A percentile compares a stretch with the other conserved stretches of the same genome.
Conservation (phyloP, 1,140 invertebrate species). For the Drosophila guanche region DNA sequence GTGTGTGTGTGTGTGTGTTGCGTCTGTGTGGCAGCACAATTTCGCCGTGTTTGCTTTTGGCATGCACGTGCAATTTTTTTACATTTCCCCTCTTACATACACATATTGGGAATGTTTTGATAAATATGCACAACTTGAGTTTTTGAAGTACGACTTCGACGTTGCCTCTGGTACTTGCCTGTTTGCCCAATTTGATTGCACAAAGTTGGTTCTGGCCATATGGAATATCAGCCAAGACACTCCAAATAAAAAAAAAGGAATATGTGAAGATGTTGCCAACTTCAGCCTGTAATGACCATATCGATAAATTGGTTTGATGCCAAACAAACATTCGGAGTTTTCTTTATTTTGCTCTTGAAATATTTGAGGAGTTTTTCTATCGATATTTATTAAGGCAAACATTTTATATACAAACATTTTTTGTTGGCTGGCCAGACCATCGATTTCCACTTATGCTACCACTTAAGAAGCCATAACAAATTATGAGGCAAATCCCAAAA, state of each 20-base stretch:
- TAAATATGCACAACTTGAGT: conserved; percentile 77
- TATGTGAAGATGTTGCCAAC: conserved; percentile 50
- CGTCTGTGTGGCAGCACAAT: conserved; percentile 43
- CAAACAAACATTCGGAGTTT: conserved; percentile 8
- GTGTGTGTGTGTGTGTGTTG: conserved; percentile 7
- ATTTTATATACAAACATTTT: background rate
- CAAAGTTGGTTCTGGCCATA: conserved; percentile 68
- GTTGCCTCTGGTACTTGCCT: conserved; percentile 5
- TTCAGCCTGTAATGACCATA: conserved; percentile 66
- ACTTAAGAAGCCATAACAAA: conserved; percentile 57
- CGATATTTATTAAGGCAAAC: too few relatives aligned
- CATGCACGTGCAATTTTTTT: conserved; percentile 71
- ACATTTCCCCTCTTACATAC: conserved; percentile 39
- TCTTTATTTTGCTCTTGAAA: background rate
- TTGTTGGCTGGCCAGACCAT: background rate
- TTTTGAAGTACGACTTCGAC: conserved; percentile 55
- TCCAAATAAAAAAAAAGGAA: background rate
- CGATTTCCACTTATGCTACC: conserved; percentile 23
- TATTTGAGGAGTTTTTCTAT: too few relatives aligned
- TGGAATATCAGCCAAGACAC: conserved; percentile 58
- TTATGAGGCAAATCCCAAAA: conserved; percentile 46
- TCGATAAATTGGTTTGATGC: conserved; percentile 54
- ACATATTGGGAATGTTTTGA: conserved; percentile 73
- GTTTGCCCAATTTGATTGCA: conserved; percentile 78
- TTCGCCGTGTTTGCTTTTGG: conserved; percentile 68